Evolutionary conservation across 2,888 invertebrate species (phyloP), one percentile per base, ranked within the genome.

Genomic region (Cecidostiba fungosa): DNA sequence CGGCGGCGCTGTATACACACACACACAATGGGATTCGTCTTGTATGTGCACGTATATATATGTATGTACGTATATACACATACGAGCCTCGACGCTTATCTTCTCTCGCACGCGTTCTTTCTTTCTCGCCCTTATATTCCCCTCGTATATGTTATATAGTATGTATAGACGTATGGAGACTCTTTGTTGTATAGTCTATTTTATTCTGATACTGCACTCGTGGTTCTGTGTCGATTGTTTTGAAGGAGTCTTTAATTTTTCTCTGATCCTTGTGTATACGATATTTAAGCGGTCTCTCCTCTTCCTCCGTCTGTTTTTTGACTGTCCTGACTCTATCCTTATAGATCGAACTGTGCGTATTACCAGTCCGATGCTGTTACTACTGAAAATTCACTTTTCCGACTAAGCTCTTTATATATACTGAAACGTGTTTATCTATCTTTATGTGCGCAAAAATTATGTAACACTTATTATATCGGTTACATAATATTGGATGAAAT

Each of bases 91-190:
- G 32, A 8, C 36, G 19, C 77, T 26, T 26, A 23, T 43, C 29
- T 39, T 14, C 73, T 26, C 73, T 39, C 54, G 72, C 73, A 73
- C 72, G 47, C 70, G 77, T 36, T 81, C 78, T 83, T 69, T 1
- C n/a, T 69, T 70, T 54, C 36, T n/a, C 39, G 47, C 50, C 32
- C 81, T 29, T 47, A 8, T 59, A n/a, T 54, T 14, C 39, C 54
- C 62, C 19, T 69, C 47, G 36, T 47, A 74, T 39, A 66, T 72
- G 76, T 77, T 81, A 80, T 70, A 59, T 77, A 79, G n/a, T 79
- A 74, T 54, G 74, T 43, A 78, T 50, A 39, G 26, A 80, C 47
- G 77, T 66, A 77, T n/a, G 66, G 36, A 62, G 79, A 85, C 80
- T 70, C 76, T 70, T 32, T 76, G 43, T 73, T 62, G 39, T n/a